Conservation (phyloP, 2,888 invertebrate species). For the Scrobipalpa atriplicella region DNA sequence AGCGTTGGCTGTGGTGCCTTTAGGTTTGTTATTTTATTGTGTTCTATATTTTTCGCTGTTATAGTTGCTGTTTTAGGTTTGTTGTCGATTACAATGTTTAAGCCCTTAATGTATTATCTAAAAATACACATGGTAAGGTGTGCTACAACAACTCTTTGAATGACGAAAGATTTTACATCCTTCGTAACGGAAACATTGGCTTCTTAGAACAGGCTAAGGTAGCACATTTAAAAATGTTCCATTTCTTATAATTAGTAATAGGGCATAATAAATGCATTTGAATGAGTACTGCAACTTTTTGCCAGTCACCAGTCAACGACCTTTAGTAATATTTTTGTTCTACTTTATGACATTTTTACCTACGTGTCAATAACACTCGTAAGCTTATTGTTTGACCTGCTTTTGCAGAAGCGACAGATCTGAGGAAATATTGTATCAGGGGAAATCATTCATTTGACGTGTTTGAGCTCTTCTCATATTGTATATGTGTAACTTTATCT, state of each 20-base stretch:
- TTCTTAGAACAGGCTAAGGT: too few relatives aligned
- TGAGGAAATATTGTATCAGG: background rate
- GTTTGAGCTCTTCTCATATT: background rate
- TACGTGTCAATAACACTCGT: too few relatives aligned
- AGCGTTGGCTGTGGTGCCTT: background rate
- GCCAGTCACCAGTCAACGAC: slow-evolving; percentile 1
- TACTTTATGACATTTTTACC: slow-evolving; percentile 46
- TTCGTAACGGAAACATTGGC: too few relatives aligned
- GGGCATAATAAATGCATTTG: too few relatives aligned
- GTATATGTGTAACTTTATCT: too few relatives aligned
- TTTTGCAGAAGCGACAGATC: background rate
- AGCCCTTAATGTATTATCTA: background rate
- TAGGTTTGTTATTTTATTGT: background rate
- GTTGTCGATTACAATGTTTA: background rate
- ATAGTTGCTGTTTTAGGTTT: background rate
- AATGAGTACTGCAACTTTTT: background rate
- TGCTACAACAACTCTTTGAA: too few relatives aligned
- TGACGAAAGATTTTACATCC: too few relatives aligned
- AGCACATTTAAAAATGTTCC: too few relatives aligned
- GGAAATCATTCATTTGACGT: background rate
- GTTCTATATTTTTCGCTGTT: background rate
- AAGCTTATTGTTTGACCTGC: background rate
- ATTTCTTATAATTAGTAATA: too few relatives aligned
- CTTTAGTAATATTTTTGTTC: slow-evolving; percentile 47
- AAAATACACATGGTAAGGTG: background rate